Base-by-base conservation (phyloP, 2,888 invertebrate species). In the Tipula helvola region DNA sequence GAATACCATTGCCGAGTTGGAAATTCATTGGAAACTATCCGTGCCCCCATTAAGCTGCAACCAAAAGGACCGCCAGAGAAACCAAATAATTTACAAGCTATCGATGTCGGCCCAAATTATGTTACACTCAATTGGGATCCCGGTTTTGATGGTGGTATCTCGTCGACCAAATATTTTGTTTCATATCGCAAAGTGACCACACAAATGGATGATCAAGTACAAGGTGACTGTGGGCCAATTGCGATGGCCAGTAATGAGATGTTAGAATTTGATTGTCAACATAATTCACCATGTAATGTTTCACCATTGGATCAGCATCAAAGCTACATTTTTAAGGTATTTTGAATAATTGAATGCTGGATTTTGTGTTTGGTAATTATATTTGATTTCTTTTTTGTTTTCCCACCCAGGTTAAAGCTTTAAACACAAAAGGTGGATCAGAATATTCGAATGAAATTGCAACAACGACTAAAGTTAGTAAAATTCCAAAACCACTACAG, bases 1-100 rank as follows among this genome's bases (percentile, higher is more conserved):
- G 97, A 97, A 87, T 98, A 98, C 91, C 96, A 95, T 87, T 98
- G 98, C 90, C 94, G 96, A 88, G 97, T 97, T 5, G 95, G 95
- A 18, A 98, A 98, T 90, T 94, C 94, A 2, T 92, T 97, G 87
- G 98, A 98, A 16, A 95, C 93, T 86, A 95, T 95, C 71, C 94
- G 94, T 10, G 95, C 96, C 0, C 94, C 94, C 87, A 97, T 98
- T 86, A 93, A 94, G 8, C 91, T 98, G 83, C 97, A 97, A 90
- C 95, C 96, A 0, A 97, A 97, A 91, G 97, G 97, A 4, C 94
- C 96, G 0, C 98, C 98, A 0, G 97, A 97, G 89, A 94, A 95
- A 87, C 97, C 98, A 0, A 94, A 94, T 5, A 94, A 95, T 87
- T 91, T 97, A 36, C 93, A 94, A 2, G 94, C 96, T 10, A 93